phyloP scores from a whole-genome alignment of 2,113 vertebrate species.

The Chloropsis hardwickii region DNA sequence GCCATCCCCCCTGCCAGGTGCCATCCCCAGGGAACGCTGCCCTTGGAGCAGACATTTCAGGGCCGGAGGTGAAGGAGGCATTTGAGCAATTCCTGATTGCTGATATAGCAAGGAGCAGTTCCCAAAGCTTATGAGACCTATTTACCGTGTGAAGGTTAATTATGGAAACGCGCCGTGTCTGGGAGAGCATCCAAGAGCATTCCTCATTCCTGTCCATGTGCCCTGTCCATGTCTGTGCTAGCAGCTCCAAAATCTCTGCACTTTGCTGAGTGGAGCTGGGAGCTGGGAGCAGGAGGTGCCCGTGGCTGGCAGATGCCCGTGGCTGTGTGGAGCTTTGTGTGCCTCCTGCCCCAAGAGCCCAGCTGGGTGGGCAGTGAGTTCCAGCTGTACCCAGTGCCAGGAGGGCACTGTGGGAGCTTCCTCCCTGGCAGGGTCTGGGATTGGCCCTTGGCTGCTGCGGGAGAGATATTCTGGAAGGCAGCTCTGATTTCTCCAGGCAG shows the following conservation, averaged over 20 bases:
- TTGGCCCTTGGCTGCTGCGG: no score
- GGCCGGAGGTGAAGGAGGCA: neutral
- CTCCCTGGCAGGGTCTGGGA: neutral
- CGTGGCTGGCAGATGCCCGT: neutral
- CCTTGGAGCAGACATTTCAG: neutral
- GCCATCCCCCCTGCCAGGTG: neutral
- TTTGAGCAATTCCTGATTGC: neutral
- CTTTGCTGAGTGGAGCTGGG: neutral
- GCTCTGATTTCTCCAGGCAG: neutral
- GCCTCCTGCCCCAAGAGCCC: neutral
- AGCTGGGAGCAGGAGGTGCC: neutral
- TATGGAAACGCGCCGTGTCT: neutral
- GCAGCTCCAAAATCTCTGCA: neutral
- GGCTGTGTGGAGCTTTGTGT: fast-evolving
- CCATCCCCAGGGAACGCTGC: neutral
- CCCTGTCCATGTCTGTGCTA: neutral
- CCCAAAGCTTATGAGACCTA: neutral
- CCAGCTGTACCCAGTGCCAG: fast-evolving
- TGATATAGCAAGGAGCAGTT: neutral
- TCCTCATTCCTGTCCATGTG: neutral
- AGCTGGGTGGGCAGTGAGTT: fast-evolving
- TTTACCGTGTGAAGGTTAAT: neutral
- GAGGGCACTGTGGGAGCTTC: fast-evolving
- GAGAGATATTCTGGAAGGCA: neutral
- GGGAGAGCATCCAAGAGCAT: neutral